A percentile compares a stretch with the other conserved stretches of the same genome.
Conservation (phyloP, 2,888 invertebrate species). For the Tholera decimalis region DNA sequence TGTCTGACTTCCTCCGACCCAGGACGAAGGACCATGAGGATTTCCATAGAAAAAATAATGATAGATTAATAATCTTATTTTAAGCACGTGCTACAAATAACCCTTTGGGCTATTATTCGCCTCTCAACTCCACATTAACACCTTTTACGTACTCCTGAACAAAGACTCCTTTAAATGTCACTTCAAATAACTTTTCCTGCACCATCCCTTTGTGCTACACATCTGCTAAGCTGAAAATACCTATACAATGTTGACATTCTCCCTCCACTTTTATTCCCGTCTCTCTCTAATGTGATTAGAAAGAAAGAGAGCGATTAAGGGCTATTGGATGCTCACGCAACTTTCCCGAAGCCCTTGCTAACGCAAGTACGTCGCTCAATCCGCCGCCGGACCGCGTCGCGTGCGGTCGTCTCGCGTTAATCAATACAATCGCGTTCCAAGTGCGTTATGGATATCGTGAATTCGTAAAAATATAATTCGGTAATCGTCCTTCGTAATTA, state of each 20-base stretch:
- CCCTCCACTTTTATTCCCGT: constrained; percentile 51
- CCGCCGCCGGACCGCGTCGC: constrained; percentile 81
- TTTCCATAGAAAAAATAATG: too few species aligned
- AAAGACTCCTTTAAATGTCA: constrained; percentile 61
- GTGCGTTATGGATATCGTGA: constrained; percentile 69
- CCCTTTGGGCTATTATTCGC: constrained; percentile 21
- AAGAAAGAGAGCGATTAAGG: constrained; percentile 61
- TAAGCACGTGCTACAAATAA: constrained; percentile 15
- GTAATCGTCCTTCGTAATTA: constrained; percentile 41
- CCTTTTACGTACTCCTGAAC: constrained; percentile 45
- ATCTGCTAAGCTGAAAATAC: constrained; percentile 73
- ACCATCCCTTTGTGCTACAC: constrained; percentile 68
- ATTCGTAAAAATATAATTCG: constrained; percentile 57
- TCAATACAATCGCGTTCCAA: constrained; percentile 48
- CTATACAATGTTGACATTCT: constrained; percentile 73
- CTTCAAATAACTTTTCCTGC: constrained; percentile 66
- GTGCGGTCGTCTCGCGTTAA: constrained; percentile 81
- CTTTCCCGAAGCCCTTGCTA: constrained; percentile 65
- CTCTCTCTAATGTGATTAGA: constrained; percentile 43
- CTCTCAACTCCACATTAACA: constrained; percentile 38
- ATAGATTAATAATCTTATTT: neutral
- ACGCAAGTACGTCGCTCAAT: constrained; percentile 70
- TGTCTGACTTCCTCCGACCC: too few species aligned
- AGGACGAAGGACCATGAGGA: too few species aligned
- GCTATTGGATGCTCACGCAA: constrained; percentile 74